These are phyloP conservation scores for Lottia scabra DNA, from an alignment of 2,888 invertebrate genomes.

Conservation along the genomic window DNA sequence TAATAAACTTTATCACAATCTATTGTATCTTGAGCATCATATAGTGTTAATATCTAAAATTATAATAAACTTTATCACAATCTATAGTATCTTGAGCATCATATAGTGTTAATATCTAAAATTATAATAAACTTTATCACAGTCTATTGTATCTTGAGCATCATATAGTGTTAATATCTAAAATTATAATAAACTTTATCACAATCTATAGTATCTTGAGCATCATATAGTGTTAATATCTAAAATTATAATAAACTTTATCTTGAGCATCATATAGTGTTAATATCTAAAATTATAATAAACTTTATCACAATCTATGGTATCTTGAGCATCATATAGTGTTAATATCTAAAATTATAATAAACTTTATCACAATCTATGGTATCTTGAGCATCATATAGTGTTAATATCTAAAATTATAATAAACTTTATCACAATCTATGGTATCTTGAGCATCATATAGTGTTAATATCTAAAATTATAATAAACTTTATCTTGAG, in stretches of 20 bases:
- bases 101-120: slow-evolving; percentile 71
- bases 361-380: slow-evolving; percentile 83
- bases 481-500: slow-evolving; percentile 77
- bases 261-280: slow-evolving; percentile 76
- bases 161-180: slow-evolving; percentile 72
- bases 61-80: slow-evolving; percentile 77
- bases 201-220: slow-evolving; percentile 81
- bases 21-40: slow-evolving; percentile 79
- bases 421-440: slow-evolving; percentile 80
- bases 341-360: slow-evolving; percentile 68
- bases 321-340: slow-evolving; percentile 76
- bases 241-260: slow-evolving; percentile 73
- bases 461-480: slow-evolving; percentile 70
- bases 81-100: slow-evolving; percentile 82
- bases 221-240: slow-evolving; percentile 73
- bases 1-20: slow-evolving; percentile 80
- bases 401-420: slow-evolving; percentile 69
- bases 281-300: slow-evolving; percentile 69
- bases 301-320: slow-evolving; percentile 83
- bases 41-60: slow-evolving; percentile 71
- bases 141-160: slow-evolving; percentile 81
- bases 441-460: slow-evolving; percentile 79
- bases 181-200: slow-evolving; percentile 75
- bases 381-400: slow-evolving; percentile 76
- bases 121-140: slow-evolving; percentile 76